Evolutionary conservation across 1,140 invertebrate genomes (phyloP), one percentile per base, ranked within the genome.

Genomic region (Orussus abietinus): DNA sequence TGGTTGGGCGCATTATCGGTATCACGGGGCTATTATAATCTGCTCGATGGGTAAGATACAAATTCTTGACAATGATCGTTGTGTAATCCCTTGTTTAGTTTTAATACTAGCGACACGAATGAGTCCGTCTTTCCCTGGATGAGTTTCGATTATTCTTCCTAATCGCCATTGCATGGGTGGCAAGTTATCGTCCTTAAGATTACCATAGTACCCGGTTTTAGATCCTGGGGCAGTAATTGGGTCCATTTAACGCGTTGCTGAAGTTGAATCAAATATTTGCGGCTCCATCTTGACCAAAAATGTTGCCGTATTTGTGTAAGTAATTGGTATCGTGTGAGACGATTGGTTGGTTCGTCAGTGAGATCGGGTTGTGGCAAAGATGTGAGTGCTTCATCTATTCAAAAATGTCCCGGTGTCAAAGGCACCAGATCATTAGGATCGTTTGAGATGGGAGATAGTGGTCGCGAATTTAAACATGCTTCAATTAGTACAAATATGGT

Each of bases 331-430:
- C 53, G 21, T 13, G 35, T 35, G 11, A 59, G 22, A 21, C 49
- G 44, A 39, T 57, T 55, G 0, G 37, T 21, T 13, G 30, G 42
- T 3, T 39, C 20, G 3, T 47, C 46, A 2, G n/a, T 17, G 7
- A 47, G 3, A 33, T 55, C 42, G 11, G 32, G 31, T 33, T 50
- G 47, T 2, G 40, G 29, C 12, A 15, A 3, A 7, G 42, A 17
- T 0, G 38, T 21, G 6, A 62, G 26, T 2, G 45, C 31, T 20
- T 30, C 11, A 3, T 58, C 57, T 35, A 49, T 60, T 3, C 59
- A 36, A 29, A 64, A 61, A 48, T 64, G 57, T 5, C 47, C 53
- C 1, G 60, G 55, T 5, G 53, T 53, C 1, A 58, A 30, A 7
- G 22, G 18, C 1, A 26, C 26, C 6, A 33, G 1, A 12, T 57